Evolutionary conservation across 2,113 vertebrate species (phyloP).

Genomic region (Octodon degus): DNA sequence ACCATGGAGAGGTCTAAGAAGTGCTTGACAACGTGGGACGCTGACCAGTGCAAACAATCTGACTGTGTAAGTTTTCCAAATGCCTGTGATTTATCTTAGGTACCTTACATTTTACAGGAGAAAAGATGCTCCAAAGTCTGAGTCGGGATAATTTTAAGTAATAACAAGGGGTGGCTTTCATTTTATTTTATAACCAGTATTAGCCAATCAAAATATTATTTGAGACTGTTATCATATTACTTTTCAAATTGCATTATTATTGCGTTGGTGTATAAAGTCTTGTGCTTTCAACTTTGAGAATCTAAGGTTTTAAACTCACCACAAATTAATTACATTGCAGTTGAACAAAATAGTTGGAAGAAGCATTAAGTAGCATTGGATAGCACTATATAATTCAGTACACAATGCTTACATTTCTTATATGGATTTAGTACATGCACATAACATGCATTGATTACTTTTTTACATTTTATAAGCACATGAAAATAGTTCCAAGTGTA

Average conservation of each 20-base stretch:
- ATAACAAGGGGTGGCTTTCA: neutral
- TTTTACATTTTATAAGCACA: neutral
- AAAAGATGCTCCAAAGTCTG: neutral
- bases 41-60: slow-evolving; percentile 37
- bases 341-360: neutral
- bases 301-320: neutral
- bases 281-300: slow-evolving; percentile 39
- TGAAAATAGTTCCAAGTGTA: neutral
- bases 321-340: neutral
- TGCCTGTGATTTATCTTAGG: neutral
- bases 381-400: neutral
- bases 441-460: neutral
- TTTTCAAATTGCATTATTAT: slow-evolving; percentile 38
- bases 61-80: slow-evolving; percentile 67
- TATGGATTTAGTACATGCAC: neutral
- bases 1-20: slow-evolving; percentile 82
- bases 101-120: neutral
- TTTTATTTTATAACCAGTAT: slow-evolving; percentile 41
- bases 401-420: neutral
- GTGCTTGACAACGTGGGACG: neutral
- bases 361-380: neutral
- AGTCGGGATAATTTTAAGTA: neutral
- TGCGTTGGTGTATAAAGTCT: neutral
- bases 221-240: neutral
- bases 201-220: slow-evolving; percentile 17